A percentile compares a stretch with the other conserved stretches of the same genome.
These are phyloP conservation scores for Thamnophis elegans DNA, from an alignment of 2,797 vertebrate genomes.

Conservation along the genomic window DNA sequence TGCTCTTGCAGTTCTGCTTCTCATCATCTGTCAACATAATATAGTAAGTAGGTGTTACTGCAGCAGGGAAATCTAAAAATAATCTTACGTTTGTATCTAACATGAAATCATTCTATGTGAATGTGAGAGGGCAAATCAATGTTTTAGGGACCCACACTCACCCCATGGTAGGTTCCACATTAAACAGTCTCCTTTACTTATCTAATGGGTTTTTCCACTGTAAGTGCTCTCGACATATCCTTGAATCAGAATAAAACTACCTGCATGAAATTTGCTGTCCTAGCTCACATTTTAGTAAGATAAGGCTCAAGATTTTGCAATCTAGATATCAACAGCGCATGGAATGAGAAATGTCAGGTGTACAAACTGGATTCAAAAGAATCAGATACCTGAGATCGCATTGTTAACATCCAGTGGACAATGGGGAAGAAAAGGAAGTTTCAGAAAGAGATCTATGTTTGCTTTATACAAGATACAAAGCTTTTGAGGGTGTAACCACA, in stretches of 20 bases:
- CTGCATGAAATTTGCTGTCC: neutral
- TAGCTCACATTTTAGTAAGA: neutral
- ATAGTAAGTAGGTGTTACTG: neutral
- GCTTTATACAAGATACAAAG: neutral
- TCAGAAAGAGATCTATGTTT: neutral
- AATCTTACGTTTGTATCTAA: neutral
- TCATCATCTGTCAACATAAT: slow-evolving; percentile 5
- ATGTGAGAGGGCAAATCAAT: neutral
- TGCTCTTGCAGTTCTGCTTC: neutral
- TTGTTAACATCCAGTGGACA: neutral
- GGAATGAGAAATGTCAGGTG: neutral
- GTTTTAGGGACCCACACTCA: neutral
- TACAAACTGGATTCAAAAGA: neutral
- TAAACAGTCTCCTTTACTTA: neutral
- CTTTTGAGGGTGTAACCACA: neutral
- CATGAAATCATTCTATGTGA: neutral
- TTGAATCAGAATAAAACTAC: neutral
- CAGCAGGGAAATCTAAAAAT: slow-evolving; percentile 8
- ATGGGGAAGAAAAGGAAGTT: neutral
- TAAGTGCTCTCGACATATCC: neutral
- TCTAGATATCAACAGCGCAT: neutral
- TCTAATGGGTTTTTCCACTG: neutral
- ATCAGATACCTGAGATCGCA: neutral
- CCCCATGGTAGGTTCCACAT: neutral
- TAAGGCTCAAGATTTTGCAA: neutral